Evolutionary conservation across 23 tunicate genomes (phyloP), one percentile per base, ranked within the genome.

Genomic region (Halocynthia aurantium): DNA sequence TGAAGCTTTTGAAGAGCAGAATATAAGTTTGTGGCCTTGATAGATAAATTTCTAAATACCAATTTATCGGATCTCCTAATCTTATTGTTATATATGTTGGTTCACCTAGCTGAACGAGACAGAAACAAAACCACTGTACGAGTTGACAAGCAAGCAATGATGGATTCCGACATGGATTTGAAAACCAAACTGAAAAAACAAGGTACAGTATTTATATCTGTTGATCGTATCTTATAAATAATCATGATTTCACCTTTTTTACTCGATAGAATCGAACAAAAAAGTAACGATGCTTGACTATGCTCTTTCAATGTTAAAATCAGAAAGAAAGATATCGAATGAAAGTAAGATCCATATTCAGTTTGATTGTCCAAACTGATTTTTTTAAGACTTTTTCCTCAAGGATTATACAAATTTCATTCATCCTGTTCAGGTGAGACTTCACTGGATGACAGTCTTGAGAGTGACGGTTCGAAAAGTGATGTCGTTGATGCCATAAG

Each of bases 241-340:
- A 31, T 31, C 4, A n/a, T 58, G 63, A 1, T n/a, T 13, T n/a
- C 15, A n/a, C 17, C n/a, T 58, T 13, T n/a, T 58, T 58, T 4
- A 1, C 1, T 65, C 19, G 22, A 10, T 49, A 65, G 70, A 65
- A 20, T 40, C 22, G 6, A 65, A 15, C 22, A 65, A 11, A 65
- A 6, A 65, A 2, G 70, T 65, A 8, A 65, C 22, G 49, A 65
- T 65, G 70, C 70, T 65, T 11, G 70, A 65, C 6, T 65, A 65
- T 65, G 70, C 70, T 65, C 19, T 65, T 9, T 65, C 70, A 65
- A 65, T 10, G 9, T 65, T 65, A 8, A 49, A 65, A 10, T 9
- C 19, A 65, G 70, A 65, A 65, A 65, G 70, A 20, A 65, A 10
- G 6, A 15, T 13, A 58, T n/a, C 63, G 17, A 58, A n/a, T 13